Evolutionary conservation across 2,797 vertebrate genomes (phyloP), one percentile per base, ranked within the genome.

Genomic region (Poeciliopsis presidionis): DNA sequence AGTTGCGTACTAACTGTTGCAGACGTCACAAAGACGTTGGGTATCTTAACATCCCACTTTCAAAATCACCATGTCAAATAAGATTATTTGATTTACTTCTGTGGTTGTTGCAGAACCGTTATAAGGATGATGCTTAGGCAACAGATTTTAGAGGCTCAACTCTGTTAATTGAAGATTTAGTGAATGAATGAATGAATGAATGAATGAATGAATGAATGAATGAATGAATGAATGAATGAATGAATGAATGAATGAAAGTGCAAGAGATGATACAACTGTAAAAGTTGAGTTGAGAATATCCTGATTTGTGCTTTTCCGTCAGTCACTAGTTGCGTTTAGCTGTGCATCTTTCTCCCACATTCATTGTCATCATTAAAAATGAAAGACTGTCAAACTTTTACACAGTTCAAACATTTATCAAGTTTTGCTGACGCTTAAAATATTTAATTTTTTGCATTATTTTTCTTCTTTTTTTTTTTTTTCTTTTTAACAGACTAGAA

Each of bases 401-500:
- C 9, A 11, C 20, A 2, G 46, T 73, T 39, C 25, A 25, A 25
- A 53, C 51, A 53, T 53, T 53, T 9, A 8, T 25, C 22, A 53
- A 53, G 7, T 53, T 53, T 53, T 25, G 22, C 18, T 47, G 7
- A 30, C 0, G 12, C n/a, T n/a, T 63, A 14, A 28, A 79, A 2
- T 39, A 46, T 74, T 75, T 22, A 1, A 36, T 20, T 57, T 61
- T 57, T 76, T 84, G 20, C 73, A 33, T 89, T 39, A 70, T 75
- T 81, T 47, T 74, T 4, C 2, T 47, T 61, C 5, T 70, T 46
- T 11, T 63, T 49, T 84, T 84, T 69, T 28, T 13, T 1, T 22
- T 69, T 28, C 12, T 1, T 22, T 47, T 73, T 45, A 81, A 74
- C 90, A 99, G 98, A 87, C 82, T 99, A 46, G 95, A 94, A 90